A percentile compares a stretch with the other conserved stretches of the same genome.
Conservation (phyloP, 64 coral and sea anemone species). For the Montipora cactus region DNA sequence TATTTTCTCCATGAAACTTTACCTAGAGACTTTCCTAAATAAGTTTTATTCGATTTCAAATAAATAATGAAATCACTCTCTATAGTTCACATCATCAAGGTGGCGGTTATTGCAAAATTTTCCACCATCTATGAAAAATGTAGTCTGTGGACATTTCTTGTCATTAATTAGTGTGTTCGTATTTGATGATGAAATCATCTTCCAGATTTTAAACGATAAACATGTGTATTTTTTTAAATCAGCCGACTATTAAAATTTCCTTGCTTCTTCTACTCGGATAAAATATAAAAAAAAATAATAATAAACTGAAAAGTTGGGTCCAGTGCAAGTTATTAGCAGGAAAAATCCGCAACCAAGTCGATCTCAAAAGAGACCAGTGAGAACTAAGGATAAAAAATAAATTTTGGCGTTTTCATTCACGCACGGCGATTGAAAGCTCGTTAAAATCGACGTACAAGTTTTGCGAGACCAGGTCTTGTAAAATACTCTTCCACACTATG, state of each 20-base stretch:
- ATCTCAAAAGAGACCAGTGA: too few relatives aligned
- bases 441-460: too few relatives aligned
- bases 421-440: too few relatives aligned
- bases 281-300: not conserved
- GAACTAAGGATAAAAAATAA: too few relatives aligned
- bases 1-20: not conserved
- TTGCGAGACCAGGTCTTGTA: too few relatives aligned
- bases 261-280: not conserved
- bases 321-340: too few relatives aligned
- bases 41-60: not conserved
- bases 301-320: not conserved
- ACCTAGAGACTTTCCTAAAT: not conserved
- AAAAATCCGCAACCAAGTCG: too few relatives aligned
- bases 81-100: too few relatives aligned
- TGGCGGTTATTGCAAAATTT: not conserved
- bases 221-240: not conserved
- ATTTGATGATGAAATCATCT: not conserved
- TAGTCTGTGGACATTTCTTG: not conserved
- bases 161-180: not conserved
- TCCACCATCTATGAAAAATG: not conserved
- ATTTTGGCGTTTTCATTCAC: too few relatives aligned
- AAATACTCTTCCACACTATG: too few relatives aligned
- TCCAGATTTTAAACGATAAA: not conserved
- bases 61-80: not conserved
- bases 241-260: not conserved